Percentiles rank a stretch among this genome's conserved stretches.
Evolutionary conservation across 2,888 invertebrate species (phyloP).

Genomic region (Lepidochrysops patricia): DNA sequence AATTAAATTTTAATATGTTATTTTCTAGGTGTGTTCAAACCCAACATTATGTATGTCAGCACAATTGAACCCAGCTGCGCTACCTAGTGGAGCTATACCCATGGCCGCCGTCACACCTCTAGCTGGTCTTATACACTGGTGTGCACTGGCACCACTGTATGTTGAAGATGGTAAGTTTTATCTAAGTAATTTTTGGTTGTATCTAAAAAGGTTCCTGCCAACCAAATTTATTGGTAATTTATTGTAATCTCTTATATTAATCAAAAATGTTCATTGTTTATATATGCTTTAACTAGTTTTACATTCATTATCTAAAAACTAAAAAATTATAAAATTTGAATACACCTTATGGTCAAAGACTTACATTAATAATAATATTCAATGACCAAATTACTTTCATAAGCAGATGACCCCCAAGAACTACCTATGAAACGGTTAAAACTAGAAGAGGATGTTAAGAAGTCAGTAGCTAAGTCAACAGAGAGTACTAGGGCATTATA

Average conservation of each 20-base stretch:
- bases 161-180: conserved; percentile 43
- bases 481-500: conserved; percentile 64
- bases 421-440: conserved; percentile 58
- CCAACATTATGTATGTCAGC: conserved; percentile 80
- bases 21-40: conserved; percentile 75
- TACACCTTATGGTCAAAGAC: too few relatives aligned
- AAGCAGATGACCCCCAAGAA: neutral
- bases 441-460: conserved; percentile 47
- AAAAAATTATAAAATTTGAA: too few relatives aligned
- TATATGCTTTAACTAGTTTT: too few relatives aligned
- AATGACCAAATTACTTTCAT: too few relatives aligned
- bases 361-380: too few relatives aligned
- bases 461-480: conserved; percentile 36
- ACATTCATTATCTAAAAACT: too few relatives aligned
- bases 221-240: too few relatives aligned
- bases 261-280: too few relatives aligned
- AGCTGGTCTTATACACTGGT: conserved; percentile 87
- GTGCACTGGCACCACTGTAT: conserved; percentile 79
- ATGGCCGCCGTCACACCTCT: conserved; percentile 89
- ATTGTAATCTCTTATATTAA: too few relatives aligned
- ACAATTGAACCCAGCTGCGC: conserved; percentile 75
- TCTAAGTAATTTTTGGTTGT: too few relatives aligned
- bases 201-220: too few relatives aligned
- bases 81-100: conserved; percentile 86
- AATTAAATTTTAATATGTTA: neutral